Base-by-base conservation (phyloP, 2,888 invertebrate species). In the Exocentrus adspersus region DNA sequence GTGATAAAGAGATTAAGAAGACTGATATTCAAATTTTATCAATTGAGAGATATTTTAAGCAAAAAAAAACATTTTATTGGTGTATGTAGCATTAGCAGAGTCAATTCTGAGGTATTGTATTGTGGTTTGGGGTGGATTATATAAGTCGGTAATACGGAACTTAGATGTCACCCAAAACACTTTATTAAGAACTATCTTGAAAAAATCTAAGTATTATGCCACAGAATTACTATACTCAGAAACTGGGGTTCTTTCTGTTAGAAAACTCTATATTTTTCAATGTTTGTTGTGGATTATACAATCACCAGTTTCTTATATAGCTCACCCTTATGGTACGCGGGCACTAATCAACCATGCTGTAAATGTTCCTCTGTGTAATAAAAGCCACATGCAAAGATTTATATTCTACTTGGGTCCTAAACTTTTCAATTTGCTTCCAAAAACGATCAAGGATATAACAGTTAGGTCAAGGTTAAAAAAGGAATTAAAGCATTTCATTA, bases 21-120 rank as follows among this genome's bases (percentile, higher is more conserved):
- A 2, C 1, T 50, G 10, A 24, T 28, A 2, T 21, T 14, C 5
- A 50, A 50, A 28, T 50, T 28, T 28, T 24, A 50, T 14, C 48
- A 50, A 10, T 7, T 50, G 2, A 14, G 28, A 12, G 14, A 50
- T 24, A 28, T 50, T 12, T 9, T 28, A 12, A 6, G 4, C 19
- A 37, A n/a, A 10, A 16, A 52, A 52, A 53, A 0, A 28, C 28
- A 32, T 53, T 12, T 20, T 21, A 3, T 37, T 37, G 19, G 53
- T 53, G 9, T 53, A 53, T 16, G 37, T 16, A 6, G 30, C 51
- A 10, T 37, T 51, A 16, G 51, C 17, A 7, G 51, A 51, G 14
- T 41, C 53, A 1, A 12, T 37, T n/a, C 10, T 53, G n/a, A 37
- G 41, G 17, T 53, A 53, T n/a, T 53, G 5, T 37, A 41, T 41